Evolutionary conservation across 2,797 vertebrate species (phyloP), one percentile per base, ranked within the genome.

Genomic region (Enteromius viviparus): DNA sequence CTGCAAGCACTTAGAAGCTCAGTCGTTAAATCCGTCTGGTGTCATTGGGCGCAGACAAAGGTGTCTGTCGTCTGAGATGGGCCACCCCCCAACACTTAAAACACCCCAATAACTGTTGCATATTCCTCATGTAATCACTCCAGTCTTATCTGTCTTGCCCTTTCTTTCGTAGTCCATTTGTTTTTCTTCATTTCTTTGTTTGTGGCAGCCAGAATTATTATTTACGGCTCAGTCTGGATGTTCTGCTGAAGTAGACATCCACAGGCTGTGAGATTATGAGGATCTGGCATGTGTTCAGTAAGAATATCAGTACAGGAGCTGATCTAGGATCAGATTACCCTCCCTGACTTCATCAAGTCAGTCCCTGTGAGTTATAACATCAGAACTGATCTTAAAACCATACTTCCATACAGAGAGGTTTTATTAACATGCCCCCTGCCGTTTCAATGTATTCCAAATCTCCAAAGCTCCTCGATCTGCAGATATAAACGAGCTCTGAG

Each of bases 131-230:
- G 19, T 53, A 58, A 68, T 65, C 64, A 42, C 47, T 8, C 68
- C 12, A n/a, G 40, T 58, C 60, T 53, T 14, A 12, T 64, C 32
- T 32, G 29, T 76, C 81, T 81, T 19, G 32, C 26, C 21, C 34
- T 45, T 76, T 19, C 42, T 80, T n/a, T 51, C 11, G 4, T n/a
- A 34, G 71, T 60, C 42, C 37, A 32, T 79, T 90, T 91, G 87
- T 88, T 90, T 84, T 86, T 80, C 82, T 80, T 90, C 85, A 70
- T 80, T 84, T 76, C 64, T 26, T 89, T 88, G 85, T 80, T 84
- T 21, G 2, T 53, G 40, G 78, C 58, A 66, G 87, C 88, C 85
- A 86, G 76, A 81, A 80, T 84, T 82, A 91, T 90, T 89, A 85
- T 83, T 91, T 89, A 89, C 83, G 79, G 85, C 78, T 64, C 77